Evolutionary conservation across 1,140 invertebrate species (phyloP).

Genomic region (Pseudoatta argentina): DNA sequence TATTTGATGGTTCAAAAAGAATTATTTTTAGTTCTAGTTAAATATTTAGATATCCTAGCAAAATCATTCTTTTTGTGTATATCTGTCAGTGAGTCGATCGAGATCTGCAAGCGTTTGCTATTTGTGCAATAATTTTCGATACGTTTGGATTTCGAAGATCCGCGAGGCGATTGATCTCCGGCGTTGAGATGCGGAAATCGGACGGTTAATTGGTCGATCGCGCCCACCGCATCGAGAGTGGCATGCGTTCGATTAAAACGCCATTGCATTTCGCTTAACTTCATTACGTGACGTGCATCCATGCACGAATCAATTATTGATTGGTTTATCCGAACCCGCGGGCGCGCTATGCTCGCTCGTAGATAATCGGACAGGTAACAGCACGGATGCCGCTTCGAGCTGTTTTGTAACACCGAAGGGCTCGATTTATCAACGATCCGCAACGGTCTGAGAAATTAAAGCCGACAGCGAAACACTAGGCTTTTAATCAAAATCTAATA

Average conservation of each 20-base stretch:
- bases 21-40: too few relatives aligned
- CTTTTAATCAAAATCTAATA: background rate
- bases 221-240: background rate
- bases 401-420: background rate
- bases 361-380: background rate
- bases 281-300: constrained; percentile 27
- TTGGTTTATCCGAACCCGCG: constrained; percentile 32
- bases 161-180: constrained; percentile 3
- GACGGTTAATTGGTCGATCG: constrained; percentile 19
- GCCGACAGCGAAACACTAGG: background rate
- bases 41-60: too few relatives aligned
- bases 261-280: constrained; percentile 43
- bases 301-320: constrained; percentile 58
- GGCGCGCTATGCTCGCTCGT: background rate
- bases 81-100: too few relatives aligned
- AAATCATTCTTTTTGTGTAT: too few relatives aligned
- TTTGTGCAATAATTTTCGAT: too few relatives aligned
- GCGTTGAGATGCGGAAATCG: constrained; percentile 1
- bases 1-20: too few relatives aligned
- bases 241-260: constrained; percentile 49
- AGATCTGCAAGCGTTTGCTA: too few relatives aligned
- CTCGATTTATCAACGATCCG: background rate
- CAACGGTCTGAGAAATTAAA: background rate
- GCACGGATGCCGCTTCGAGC: background rate
- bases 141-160: background rate